Conservation (phyloP, 2,113 vertebrate genomes). For the Pteronura brasiliensis region DNA sequence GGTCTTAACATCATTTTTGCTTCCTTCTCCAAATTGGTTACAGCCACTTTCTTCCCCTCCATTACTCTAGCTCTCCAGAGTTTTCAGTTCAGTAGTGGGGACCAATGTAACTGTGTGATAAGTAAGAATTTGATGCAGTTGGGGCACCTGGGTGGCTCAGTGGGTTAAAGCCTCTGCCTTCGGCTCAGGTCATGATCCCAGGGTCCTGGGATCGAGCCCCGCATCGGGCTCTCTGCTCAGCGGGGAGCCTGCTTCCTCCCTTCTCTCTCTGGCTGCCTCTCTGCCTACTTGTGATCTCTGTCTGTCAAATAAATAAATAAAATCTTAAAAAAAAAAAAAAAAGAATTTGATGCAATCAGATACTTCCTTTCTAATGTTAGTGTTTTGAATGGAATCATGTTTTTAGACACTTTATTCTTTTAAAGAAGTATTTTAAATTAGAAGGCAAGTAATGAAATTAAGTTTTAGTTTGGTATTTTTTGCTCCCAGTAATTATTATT, state of each 20-base stretch:
- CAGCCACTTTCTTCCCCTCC: neutral
- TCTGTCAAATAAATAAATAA: no score
- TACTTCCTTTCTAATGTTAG: neutral
- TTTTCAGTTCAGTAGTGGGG: neutral
- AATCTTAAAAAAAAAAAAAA: no score
- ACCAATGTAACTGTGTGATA: neutral
- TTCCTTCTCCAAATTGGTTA: neutral
- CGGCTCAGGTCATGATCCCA: no score
- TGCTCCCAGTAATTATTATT: neutral
- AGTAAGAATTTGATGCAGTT: neutral
- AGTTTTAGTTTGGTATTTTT: neutral
- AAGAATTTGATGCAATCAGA: neutral
- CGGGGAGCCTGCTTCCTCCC: no score
- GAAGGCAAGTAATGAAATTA: neutral
- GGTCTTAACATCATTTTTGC: neutral
- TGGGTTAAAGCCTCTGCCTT: no score
- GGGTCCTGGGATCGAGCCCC: no score
- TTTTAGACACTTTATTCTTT: neutral
- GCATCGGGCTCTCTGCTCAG: no score
- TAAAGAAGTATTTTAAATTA: neutral
- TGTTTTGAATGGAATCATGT: neutral
- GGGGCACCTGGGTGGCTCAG: no score
- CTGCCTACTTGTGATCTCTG: no score
- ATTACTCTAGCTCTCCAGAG: neutral
- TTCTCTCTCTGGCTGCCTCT: no score